Percentiles rank a stretch among this genome's conserved stretches.
These are phyloP conservation scores for Phaethon lepturus DNA, from an alignment of 2,113 vertebrate genomes.

Conservation along the genomic window DNA sequence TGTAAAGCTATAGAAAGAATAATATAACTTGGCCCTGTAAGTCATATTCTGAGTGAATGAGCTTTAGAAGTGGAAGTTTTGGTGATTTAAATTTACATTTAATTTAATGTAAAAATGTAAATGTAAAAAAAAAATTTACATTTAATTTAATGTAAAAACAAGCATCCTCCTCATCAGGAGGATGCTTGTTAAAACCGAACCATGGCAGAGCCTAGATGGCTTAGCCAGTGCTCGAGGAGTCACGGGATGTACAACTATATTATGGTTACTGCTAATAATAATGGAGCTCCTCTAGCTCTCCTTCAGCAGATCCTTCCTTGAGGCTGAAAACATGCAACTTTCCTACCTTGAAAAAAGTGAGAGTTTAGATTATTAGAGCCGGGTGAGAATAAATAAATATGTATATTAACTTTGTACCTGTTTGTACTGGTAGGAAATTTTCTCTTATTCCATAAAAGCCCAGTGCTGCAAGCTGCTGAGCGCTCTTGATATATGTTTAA, in stretches of 20 bases:
- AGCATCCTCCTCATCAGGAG: too few relatives aligned
- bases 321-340: background rate
- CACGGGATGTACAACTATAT: background rate
- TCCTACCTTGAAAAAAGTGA: background rate
- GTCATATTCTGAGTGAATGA: constrained; percentile 30
- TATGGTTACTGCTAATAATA: background rate
- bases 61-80: constrained; percentile 15
- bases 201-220: background rate
- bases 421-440: background rate
- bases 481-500: rapidly evolving
- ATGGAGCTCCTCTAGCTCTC: background rate
- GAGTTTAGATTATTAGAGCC: background rate
- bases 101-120: too few relatives aligned
- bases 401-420: background rate
- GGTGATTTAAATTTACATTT: constrained; percentile 49
- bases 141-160: too few relatives aligned
- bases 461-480: background rate
- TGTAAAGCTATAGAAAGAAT: constrained; percentile 10
- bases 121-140: too few relatives aligned
- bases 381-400: background rate
- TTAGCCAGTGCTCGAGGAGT: constrained; percentile 12
- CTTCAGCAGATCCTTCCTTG: background rate
- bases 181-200: constrained; percentile 26
- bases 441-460: background rate
- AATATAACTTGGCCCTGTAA: constrained; percentile 4